Percentiles rank a stretch among this genome's conserved stretches.
These are phyloP conservation scores for Acanthochromis polyacanthus DNA, from an alignment of 2,113 vertebrate genomes.

Conservation along the genomic window DNA sequence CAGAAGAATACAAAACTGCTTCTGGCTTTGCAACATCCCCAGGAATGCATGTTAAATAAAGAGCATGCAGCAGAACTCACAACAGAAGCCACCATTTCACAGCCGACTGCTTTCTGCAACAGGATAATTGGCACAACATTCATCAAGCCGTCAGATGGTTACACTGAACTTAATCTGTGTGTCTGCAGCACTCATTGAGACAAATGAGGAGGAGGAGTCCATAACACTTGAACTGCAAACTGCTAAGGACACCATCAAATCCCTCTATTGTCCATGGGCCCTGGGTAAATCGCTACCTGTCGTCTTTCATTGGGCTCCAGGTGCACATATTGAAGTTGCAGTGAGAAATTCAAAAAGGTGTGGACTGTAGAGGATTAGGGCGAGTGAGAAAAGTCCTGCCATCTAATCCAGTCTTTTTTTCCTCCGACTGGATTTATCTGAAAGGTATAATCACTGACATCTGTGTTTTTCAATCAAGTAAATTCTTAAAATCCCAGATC, in stretches of 20 bases:
- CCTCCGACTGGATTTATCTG: background rate
- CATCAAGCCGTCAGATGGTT: conserved; percentile 59
- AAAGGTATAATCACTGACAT: conserved; percentile 8
- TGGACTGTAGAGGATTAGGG: background rate
- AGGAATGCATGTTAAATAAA: conserved; percentile 26
- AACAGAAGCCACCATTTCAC: conserved; percentile 61
- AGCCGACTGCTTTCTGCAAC: conserved; percentile 39
- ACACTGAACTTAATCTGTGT: conserved; percentile 44
- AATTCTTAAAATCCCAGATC: conserved; percentile 6
- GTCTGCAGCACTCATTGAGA: conserved; percentile 57
- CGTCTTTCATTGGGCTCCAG: conserved; percentile 17
- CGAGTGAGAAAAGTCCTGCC: background rate
- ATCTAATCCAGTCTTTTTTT: background rate
- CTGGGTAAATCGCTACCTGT: conserved; percentile 3
- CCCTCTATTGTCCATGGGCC: background rate
- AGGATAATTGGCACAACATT: conserved; percentile 61
- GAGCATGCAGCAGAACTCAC: conserved; percentile 21
- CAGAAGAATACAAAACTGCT: background rate
- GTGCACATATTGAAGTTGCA: conserved; percentile 1
- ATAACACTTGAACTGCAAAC: conserved; percentile 27
- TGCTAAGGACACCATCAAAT: conserved; percentile 19
- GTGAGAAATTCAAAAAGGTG: background rate
- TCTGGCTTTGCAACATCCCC: background rate
- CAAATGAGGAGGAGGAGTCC: conserved; percentile 59
- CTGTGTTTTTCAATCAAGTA: conserved; percentile 1